phyloP scores from a whole-genome alignment of 2,113 vertebrate genomes.

The Nyctibius bracteatus region DNA sequence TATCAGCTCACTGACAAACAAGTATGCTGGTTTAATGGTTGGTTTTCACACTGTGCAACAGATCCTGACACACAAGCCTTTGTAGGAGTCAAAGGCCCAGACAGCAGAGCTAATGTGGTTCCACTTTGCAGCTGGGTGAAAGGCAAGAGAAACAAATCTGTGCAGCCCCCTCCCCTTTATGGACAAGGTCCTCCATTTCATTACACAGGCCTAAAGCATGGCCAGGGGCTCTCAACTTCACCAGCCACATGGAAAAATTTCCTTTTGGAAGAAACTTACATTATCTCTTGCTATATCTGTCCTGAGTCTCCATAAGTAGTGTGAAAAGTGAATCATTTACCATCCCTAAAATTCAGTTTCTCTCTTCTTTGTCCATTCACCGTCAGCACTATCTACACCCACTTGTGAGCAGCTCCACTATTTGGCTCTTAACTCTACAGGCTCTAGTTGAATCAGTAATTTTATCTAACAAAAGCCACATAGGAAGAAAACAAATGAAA shows the following conservation, averaged over 20 bases:
- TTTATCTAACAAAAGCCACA: not conserved
- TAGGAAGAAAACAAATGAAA: not conserved
- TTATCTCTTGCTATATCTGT: not conserved
- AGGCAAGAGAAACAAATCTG: not conserved
- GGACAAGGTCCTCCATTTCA: not conserved
- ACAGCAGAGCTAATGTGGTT: not conserved
- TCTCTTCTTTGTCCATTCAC: not conserved
- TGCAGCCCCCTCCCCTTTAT: not conserved
- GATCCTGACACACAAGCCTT: constrained; percentile 4
- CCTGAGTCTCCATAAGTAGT: not conserved
- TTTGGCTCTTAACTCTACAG: not conserved
- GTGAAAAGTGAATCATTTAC: not conserved
- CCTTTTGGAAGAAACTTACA: not conserved
- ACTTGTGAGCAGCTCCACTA: not conserved
- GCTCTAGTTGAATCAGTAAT: not conserved
- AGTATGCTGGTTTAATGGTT: not conserved
- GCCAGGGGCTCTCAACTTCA: not conserved
- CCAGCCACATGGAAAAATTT: not conserved
- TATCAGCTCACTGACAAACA: constrained; percentile 36
- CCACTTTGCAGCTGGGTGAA: not conserved
- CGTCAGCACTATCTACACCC: not conserved
- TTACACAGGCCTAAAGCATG: not conserved
- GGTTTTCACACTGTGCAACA: constrained; percentile 34
- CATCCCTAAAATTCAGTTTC: not conserved
- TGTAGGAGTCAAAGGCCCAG: not conserved